Conservation (phyloP, 2,113 vertebrate species). For the Mesoclemmys tuberculata region DNA sequence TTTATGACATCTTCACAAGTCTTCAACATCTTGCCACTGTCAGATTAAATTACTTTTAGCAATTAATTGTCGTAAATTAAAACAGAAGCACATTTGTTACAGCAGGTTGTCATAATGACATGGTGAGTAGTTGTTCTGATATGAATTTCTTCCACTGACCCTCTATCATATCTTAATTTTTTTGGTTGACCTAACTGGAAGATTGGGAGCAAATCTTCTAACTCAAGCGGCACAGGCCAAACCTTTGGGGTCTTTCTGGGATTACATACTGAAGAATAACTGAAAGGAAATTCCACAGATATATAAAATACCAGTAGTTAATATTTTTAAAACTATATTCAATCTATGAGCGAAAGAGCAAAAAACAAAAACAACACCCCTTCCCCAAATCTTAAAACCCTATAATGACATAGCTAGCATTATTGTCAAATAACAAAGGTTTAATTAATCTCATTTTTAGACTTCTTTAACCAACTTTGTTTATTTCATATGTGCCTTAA, state of each 20-base stretch:
- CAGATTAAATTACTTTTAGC: conserved; percentile 97
- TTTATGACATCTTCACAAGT: conserved; percentile 91
- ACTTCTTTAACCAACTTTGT: background rate
- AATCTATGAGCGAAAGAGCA: background rate
- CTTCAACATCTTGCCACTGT: conserved; percentile 91
- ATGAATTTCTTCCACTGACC: conserved; percentile 81
- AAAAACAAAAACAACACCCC: conserved; percentile 36
- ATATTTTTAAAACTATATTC: background rate
- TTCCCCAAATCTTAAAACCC: background rate
- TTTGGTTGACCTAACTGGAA: conserved; percentile 99
- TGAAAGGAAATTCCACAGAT: conserved; percentile 58
- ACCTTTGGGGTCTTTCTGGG: conserved; percentile 60
- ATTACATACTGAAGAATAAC: conserved; percentile 70
- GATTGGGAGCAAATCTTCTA: conserved; percentile 93
- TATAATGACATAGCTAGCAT: background rate
- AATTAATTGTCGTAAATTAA: conserved; percentile 97
- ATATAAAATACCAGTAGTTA: conserved; percentile 29
- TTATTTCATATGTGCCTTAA: background rate
- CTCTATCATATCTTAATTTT: conserved; percentile 87
- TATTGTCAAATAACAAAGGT: background rate
- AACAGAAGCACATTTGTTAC: conserved; percentile 84
- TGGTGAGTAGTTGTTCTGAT: conserved; percentile 84
- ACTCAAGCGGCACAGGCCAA: conserved; percentile 75
- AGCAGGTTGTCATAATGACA: conserved; percentile 84
- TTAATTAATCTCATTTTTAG: background rate